Base-by-base conservation (phyloP, 2,888 invertebrate species). In the Flexamia atlantica region DNA sequence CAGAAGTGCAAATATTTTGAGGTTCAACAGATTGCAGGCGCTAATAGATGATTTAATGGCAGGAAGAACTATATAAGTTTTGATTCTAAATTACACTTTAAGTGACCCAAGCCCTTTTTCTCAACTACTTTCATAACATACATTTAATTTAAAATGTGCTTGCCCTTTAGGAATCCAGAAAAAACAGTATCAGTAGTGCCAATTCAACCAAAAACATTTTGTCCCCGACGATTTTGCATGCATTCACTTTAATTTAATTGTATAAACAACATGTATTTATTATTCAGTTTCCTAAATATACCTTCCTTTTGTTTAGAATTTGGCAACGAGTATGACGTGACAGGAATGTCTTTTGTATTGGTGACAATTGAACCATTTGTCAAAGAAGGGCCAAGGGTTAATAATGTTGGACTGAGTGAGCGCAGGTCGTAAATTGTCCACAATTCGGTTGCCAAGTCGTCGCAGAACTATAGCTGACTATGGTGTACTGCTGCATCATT, bases 321-420 rank as follows among this genome's bases (percentile, higher is more conserved):
- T 64, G 64, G 64, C 64, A 64, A 53, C 20, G 64, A 0, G 9
- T 12, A 28, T 12, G 30, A 64, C 28, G 28, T 30, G 30, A 30
- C 9, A 30, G 64, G 64, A 64, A 64, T 64, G 64, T 64, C 28
- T 12, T 64, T 64, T 64, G 64, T 64, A 30, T 30, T 30, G 20
- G 5, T 64, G 28, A 64, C 64, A 64, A 64, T 64, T 64, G 64
- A 28, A 14, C 2, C 30, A 64, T 30, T 64, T 28, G 30, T 64
- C 64, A 64, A 64, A 28, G 28, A 28, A 30, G 64, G 64, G 64
- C 64, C 64, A 64, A 64, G 28, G 64, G 64, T 64, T 64, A 64
- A 64, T 28, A 64, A 64, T 28, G 64, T 64, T 64, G 64, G 64
- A 64, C 64, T 64, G 30, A 9, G 5, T n/a, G 28, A 30, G 28